Conservation (phyloP, 1,140 invertebrate species). For the Euura saliciscinereae region DNA sequence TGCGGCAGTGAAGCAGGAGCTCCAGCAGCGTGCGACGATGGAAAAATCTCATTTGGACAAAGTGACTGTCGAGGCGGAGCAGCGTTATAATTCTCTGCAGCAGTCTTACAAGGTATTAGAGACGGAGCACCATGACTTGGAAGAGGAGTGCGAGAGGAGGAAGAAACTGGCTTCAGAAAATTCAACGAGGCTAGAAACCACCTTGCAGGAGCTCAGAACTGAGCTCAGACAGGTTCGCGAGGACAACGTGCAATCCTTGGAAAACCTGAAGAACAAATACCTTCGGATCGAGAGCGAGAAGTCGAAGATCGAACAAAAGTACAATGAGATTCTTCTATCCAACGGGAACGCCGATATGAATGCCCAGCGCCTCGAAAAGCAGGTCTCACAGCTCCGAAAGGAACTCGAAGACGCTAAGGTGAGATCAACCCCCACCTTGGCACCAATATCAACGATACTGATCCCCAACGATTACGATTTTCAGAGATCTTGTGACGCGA, state of each 20-base stretch:
- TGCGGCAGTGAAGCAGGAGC: slow-evolving; percentile 54
- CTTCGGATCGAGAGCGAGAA: slow-evolving; percentile 43
- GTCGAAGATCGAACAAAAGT: slow-evolving; percentile 41
- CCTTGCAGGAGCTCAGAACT: slow-evolving; percentile 39
- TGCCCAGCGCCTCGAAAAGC: slow-evolving; percentile 45
- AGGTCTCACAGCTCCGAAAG: slow-evolving; percentile 46
- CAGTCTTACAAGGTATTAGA: slow-evolving; percentile 57
- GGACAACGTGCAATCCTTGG: slow-evolving; percentile 47
- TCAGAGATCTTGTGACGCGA: slow-evolving; percentile 29
- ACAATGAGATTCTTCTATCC: slow-evolving; percentile 32
- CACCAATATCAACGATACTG: no score
- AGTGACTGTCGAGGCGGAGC: slow-evolving; percentile 56
- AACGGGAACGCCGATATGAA: slow-evolving; percentile 32
- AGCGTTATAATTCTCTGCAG: slow-evolving; percentile 57
- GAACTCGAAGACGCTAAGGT: slow-evolving; percentile 46
- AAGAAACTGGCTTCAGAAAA: slow-evolving; percentile 44
- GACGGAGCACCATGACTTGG: slow-evolving; percentile 48
- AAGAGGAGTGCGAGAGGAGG: slow-evolving; percentile 48
- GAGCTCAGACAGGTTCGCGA: slow-evolving; percentile 39
- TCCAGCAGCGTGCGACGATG: slow-evolving; percentile 52
- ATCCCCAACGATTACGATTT: slow-evolving; percentile 8
- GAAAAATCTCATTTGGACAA: slow-evolving; percentile 58
- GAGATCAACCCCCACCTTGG: neutral
- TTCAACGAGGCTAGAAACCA: slow-evolving; percentile 33
- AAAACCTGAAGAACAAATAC: slow-evolving; percentile 52